Base-by-base conservation (phyloP, 2,113 vertebrate species). In the Todiramphus saurophagus region DNA sequence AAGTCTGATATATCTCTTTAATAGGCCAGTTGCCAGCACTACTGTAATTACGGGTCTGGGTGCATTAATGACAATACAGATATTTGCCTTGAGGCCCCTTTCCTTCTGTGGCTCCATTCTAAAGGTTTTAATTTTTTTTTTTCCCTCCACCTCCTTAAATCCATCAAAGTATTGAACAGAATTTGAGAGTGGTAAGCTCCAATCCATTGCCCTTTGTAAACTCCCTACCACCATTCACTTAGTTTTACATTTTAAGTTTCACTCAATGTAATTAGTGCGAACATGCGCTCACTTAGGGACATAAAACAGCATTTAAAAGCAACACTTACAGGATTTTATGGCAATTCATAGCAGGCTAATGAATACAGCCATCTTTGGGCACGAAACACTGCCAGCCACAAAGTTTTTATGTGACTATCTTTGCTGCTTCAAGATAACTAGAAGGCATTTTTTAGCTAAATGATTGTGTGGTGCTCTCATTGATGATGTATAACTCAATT, bases 401-500 rank as follows among this genome's bases (percentile, higher is more conserved):
- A 87, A 72, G 48, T 83, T 91, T 90, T 90, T 84, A 96, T 82
- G 75, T 53, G 75, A 60, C 75, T 39, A 84, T 91, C 85, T 95
- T 95, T 96, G 88, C 82, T 84, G 72, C 93, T 82, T 83, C 73
- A 60, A 96, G 96, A 96, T 93, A 97, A 97, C 93, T 77, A 73
- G 87, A 93, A 98, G 92, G 97, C 90, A 83, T 98, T 97, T 97
- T 92, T 83, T 90, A 94, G 84, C 90, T 93, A 93, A 96, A 88
- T 94, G 90, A 87, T 85, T 94, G 58, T 87, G 97, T 90, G 90
- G 94, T 81, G 60, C 93, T 95, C 97, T 96, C 82, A 69, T 15
- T 89, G 94, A 96, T 98, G 98, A 98, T 98, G 53, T 96, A 98
- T 98, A 95, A 97, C 97, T 96, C 97, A 97, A 98, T 97, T 98